Evolutionary conservation across 2,113 vertebrate species (phyloP), one percentile per base, ranked within the genome.

Genomic region (Pimephales promelas): DNA sequence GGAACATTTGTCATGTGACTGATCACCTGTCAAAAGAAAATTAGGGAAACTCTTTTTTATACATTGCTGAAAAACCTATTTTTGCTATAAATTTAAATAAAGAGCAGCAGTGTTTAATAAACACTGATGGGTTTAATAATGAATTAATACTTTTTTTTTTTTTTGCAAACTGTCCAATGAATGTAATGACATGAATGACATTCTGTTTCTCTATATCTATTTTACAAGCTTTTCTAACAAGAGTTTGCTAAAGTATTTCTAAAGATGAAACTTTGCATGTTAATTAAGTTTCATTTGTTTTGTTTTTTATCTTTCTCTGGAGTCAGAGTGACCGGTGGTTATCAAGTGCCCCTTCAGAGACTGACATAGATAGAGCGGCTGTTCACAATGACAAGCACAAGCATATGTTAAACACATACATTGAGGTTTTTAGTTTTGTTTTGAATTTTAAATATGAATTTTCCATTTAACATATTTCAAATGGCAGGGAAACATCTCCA

Each of bases 1-100:
- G n/a, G n/a, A 72, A 72, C 4, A 70, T 70, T 40, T 70, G 34
- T 72, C 43, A 72, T 72, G 5, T 72, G 43, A 72, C 43, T 5
- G 43, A 26, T 47, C 70, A 16, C 43, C 22, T 47, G 20, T 40
- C 22, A 71, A 43, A 13, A 10, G 16, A 3, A 66, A 68, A 34
- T 20, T 2, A 5, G 18, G 9, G 20, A 40, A 70, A 40, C 18
- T n/a, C 0, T 9, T 40, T 40, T 40, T 40, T 40, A 7, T 9
- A 40, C 1, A 9, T 24, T 59, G 18, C 16, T 68, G 7, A 18
- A 68, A 34, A 68, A 68, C 13, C 13, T 18, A 31, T 36, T 36
- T 22, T 20, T 22, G 31, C 64, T 36, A 22, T 36, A 28, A 1
- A 62, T 62, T 62, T 62, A 31, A 16, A 62, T 28, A 62, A 2